These are phyloP conservation scores for Pachyuromys duprasi DNA, from an alignment of 2,797 vertebrate genomes.

Conservation along the genomic window DNA sequence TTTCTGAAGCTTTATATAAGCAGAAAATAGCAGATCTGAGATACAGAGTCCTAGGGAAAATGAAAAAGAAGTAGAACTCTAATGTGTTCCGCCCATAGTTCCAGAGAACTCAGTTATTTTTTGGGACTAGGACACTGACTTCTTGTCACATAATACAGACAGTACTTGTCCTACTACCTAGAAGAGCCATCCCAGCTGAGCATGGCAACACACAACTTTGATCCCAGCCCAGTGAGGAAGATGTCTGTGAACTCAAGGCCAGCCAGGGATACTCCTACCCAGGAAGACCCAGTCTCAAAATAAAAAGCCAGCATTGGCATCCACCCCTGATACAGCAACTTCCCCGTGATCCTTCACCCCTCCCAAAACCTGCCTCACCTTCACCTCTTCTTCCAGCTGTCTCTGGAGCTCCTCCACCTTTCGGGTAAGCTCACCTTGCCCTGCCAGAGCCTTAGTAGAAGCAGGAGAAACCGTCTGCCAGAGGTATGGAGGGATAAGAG, in stretches of 20 bases:
- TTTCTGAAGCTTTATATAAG: neutral
- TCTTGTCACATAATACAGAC: neutral
- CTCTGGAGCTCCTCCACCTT: slow-evolving; percentile 90
- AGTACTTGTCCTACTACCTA: neutral
- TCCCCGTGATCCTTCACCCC: neutral
- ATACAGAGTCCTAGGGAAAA: neutral
- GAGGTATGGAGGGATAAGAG: neutral
- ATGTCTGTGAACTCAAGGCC: neutral
- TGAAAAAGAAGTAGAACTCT: neutral
- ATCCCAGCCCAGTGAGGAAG: neutral
- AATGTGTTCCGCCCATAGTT: neutral
- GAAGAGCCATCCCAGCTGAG: neutral
- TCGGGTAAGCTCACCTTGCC: slow-evolving; percentile 87
- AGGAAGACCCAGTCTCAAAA: neutral
- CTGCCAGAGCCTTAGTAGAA: slow-evolving; percentile 65
- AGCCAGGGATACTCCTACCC: neutral
- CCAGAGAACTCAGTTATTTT: neutral
- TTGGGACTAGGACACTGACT: neutral
- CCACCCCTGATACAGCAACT: neutral
- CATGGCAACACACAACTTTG: neutral
- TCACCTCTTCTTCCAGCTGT: slow-evolving; percentile 88
- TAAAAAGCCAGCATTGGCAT: neutral
- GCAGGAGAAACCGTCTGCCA: slow-evolving; percentile 77
- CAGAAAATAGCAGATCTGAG: neutral
- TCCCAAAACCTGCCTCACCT: slow-evolving; percentile 84